Conservation (phyloP, 2,888 invertebrate species). For the Lasioglossum lativentre region DNA sequence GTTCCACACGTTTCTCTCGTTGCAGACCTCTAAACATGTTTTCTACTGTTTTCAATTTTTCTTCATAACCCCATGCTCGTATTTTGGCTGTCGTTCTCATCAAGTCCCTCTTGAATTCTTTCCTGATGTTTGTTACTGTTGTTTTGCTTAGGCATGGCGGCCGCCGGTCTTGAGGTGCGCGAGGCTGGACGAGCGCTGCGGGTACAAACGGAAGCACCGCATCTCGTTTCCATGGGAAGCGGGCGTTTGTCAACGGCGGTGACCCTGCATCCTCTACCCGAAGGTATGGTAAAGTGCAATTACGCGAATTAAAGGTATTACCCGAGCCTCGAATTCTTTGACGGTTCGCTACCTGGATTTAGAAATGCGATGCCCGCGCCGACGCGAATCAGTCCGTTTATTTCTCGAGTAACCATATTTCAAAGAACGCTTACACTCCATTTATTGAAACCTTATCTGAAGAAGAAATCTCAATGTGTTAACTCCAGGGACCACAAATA, state of each 20-base stretch:
- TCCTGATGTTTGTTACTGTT: background rate
- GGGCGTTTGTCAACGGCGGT: conserved; percentile 96
- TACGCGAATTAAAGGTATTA: background rate
- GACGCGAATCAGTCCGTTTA: background rate
- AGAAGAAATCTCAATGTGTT: no score
- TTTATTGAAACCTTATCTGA: no score
- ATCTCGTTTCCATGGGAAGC: conserved; percentile 96
- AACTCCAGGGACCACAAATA: no score
- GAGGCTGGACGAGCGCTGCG: conserved; percentile 87
- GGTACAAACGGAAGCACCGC: conserved; percentile 93
- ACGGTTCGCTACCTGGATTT: background rate
- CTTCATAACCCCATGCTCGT: no score
- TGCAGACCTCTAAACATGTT: no score
- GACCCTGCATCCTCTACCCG: conserved; percentile 94
- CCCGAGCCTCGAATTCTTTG: background rate
- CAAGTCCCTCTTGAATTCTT: background rate
- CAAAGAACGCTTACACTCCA: no score
- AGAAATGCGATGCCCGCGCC: background rate
- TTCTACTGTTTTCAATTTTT: no score
- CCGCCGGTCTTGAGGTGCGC: conserved; percentile 81
- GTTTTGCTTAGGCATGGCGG: conserved; percentile 79
- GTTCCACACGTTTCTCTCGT: no score
- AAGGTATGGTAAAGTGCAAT: conserved; percentile 87
- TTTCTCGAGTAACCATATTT: background rate
- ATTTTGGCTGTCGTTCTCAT: no score